Evolutionary conservation across 2,113 vertebrate species (phyloP), one percentile per base, ranked within the genome.

Genomic region (Phylloscopus whistleri): DNA sequence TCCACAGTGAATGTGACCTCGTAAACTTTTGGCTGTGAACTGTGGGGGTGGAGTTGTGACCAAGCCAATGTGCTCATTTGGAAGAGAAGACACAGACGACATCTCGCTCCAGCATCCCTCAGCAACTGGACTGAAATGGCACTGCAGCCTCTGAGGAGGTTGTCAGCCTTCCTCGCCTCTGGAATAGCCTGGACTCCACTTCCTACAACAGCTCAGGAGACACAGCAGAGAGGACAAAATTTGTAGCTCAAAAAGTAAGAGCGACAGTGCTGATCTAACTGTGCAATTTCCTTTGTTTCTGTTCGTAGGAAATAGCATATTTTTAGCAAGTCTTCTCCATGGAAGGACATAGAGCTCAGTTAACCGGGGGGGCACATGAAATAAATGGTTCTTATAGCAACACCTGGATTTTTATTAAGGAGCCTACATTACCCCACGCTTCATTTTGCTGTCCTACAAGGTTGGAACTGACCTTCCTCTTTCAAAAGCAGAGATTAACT

Each of bases 41-140:
- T 10, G 39, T 41, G 74, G 84, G 84, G 78, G 87, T 91, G 92
- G 92, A 91, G 84, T 21, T 90, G 92, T 60, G 87, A 85, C 88
- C 92, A 90, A 90, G 89, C 74, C 88, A 88, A 72, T 62, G 82
- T 43, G 88, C 78, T 95, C 74, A 31, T 53, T 87, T 85, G 95
- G 93, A 89, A 89, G 69, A 60, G 76, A 62, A 80, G 81, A 49
- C 23, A 60, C 23, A n/a, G 90, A 59, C 1, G 28, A 92, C 87
- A 94, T 92, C 86, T 81, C 5, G 2, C 86, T 88, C 63, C 62
- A 93, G 87, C 94, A 94, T 94, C 95, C 94, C 93, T 89, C 58
- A 87, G 94, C 93, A 95, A 75, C 87, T 33, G 3, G 62, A 27
- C 1, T 69, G 89, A 85, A 93, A 91, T n/a, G 89, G 93, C 91